Conservation (phyloP, 2,797 vertebrate genomes). For the Darevskia nairensis region DNA sequence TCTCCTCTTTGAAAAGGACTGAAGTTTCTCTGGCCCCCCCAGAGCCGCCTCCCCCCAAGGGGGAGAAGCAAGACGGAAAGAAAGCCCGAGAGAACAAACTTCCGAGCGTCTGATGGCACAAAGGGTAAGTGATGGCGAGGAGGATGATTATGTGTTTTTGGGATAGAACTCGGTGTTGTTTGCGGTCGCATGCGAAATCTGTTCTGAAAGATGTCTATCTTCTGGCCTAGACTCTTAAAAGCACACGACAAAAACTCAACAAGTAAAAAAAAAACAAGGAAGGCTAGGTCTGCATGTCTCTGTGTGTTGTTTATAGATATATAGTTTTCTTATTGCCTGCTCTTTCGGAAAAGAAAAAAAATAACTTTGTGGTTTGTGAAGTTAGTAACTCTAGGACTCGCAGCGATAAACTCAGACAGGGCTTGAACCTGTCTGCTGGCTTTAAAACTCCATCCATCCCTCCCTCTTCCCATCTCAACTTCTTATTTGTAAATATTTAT, state of each 20-base stretch:
- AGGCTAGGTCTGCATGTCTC: neutral
- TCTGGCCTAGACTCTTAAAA: neutral
- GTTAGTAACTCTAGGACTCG: neutral
- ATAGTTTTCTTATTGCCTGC: neutral
- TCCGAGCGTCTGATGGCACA: slow-evolving; percentile 69
- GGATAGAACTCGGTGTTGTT: neutral
- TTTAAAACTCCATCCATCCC: too few species aligned
- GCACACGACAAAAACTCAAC: too few species aligned
- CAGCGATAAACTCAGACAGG: neutral
- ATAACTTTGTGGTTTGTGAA: neutral
- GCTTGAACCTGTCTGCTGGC: neutral
- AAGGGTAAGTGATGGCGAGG: slow-evolving; percentile 69
- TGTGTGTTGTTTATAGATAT: neutral
- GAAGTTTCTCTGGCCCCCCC: slow-evolving; percentile 3
- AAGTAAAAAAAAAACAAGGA: too few species aligned
- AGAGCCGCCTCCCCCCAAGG: neutral
- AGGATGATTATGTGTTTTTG: neutral
- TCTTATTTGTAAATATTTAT: neutral
- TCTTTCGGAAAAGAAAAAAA: neutral
- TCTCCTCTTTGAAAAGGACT: neutral
- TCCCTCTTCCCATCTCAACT: neutral
- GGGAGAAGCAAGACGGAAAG: neutral
- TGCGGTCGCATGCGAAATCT: too few species aligned
- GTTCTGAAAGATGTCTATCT: neutral
- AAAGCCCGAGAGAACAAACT: neutral